Percentiles rank a stretch among this genome's conserved stretches.
phyloP scores from a whole-genome alignment of 2,797 vertebrate species.

The Cetoscarus ocellatus region DNA sequence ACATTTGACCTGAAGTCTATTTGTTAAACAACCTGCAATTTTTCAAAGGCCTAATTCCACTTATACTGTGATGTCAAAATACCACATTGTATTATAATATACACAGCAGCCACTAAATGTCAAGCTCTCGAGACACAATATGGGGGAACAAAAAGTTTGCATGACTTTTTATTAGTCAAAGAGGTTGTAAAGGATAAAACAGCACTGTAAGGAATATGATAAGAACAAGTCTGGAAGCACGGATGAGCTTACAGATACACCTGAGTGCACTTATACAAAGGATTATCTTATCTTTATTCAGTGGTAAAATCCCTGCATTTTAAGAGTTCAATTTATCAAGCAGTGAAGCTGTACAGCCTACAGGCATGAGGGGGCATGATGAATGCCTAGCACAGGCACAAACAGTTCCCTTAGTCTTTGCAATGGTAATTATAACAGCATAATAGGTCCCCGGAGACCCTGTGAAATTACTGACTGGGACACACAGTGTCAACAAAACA shows the following conservation, averaged over 20 bases:
- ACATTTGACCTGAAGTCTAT: too few relatives aligned
- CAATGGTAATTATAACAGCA: constrained; percentile 77
- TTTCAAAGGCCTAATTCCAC: neutral
- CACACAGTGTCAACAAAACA: constrained; percentile 63
- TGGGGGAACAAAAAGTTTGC: neutral
- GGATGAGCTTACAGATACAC: constrained; percentile 20
- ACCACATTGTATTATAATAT: neutral
- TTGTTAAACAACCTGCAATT: too few relatives aligned
- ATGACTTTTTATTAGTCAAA: constrained; percentile 14
- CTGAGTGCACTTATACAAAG: constrained; percentile 23
- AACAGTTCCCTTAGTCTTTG: constrained; percentile 63
- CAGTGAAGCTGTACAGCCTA: constrained; percentile 30
- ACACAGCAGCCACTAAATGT: neutral
- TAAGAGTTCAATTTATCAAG: constrained; percentile 50
- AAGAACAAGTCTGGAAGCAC: neutral
- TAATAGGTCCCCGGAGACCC: constrained; percentile 67
- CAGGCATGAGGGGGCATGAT: constrained; percentile 61
- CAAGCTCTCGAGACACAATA: neutral
- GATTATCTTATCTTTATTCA: constrained; percentile 39
- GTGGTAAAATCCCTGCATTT: constrained; percentile 47
- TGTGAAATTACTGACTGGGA: constrained; percentile 65
- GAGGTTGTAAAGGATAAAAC: constrained; percentile 8
- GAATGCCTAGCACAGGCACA: constrained; percentile 58
- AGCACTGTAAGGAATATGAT: constrained; percentile 11
- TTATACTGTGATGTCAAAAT: neutral